Conservation (phyloP, 2,113 vertebrate species). For the Alexandromys fortis region DNA sequence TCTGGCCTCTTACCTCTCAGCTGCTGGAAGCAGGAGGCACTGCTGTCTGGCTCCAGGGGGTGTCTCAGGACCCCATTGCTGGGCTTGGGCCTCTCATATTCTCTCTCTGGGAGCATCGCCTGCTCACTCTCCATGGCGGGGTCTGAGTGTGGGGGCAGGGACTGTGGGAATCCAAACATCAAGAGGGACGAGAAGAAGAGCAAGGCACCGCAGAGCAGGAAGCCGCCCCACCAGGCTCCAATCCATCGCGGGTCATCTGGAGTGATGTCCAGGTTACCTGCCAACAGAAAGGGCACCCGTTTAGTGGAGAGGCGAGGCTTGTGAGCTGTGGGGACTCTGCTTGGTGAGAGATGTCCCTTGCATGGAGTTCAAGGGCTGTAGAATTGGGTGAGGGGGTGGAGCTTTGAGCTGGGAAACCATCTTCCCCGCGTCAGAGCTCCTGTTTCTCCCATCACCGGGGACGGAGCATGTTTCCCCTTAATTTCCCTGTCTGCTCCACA, state of each 20-base stretch:
- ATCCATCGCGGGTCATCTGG: conserved; percentile 98
- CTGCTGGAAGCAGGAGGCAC: conserved; percentile 95
- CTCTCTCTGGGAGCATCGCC: conserved; percentile 93
- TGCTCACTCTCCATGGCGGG: conserved; percentile 91
- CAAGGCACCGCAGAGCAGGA: conserved; percentile 98
- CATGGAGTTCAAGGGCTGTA: background rate
- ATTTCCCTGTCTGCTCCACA: conserved; percentile 15
- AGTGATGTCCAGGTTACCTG: conserved; percentile 94
- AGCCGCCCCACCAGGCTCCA: conserved; percentile 99
- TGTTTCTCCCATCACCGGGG: background rate
- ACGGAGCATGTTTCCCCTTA: background rate
- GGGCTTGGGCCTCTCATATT: conserved; percentile 91
- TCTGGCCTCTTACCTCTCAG: conserved; percentile 89
- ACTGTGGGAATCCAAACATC: conserved; percentile 99
- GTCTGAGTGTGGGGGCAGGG: conserved; percentile 88
- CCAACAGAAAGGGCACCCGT: fast-evolving
- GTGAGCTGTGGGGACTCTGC: fast-evolving
- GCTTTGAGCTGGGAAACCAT: fast-evolving
- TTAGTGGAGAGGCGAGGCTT: background rate
- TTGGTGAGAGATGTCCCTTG: fast-evolving
- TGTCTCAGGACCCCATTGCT: conserved; percentile 91
- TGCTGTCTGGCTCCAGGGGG: conserved; percentile 86
- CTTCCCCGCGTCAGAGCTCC: background rate
- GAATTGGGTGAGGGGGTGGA: background rate
- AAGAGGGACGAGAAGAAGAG: conserved; percentile 97